Evolutionary conservation across 2,888 invertebrate species (phyloP).

Genomic region (Tipula confusa): DNA sequence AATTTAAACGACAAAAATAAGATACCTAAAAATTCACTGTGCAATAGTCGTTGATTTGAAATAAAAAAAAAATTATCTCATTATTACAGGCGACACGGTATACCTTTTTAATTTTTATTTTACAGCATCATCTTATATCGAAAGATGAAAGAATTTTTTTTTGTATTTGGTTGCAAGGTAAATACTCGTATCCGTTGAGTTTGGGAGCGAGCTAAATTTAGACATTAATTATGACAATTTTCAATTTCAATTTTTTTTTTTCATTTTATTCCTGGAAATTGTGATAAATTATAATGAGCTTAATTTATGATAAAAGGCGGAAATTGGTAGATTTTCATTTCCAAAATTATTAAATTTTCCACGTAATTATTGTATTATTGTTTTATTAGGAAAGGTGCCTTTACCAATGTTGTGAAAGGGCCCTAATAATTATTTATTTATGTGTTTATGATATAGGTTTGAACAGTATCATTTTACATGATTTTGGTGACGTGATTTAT

Average conservation of each 20-base stretch:
- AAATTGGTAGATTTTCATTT: not conserved
- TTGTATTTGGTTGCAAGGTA: not conserved
- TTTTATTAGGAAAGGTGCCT: too few relatives aligned
- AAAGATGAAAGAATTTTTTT: not conserved
- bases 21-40: not conserved
- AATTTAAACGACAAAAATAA: not conserved
- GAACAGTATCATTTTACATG: too few relatives aligned
- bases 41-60: not conserved
- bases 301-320: not conserved
- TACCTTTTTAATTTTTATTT: not conserved
- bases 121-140: not conserved
- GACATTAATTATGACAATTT: conserved; percentile 12
- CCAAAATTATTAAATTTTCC: too few relatives aligned
- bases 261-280: not conserved
- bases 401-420: too few relatives aligned
- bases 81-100: conserved; percentile 9
- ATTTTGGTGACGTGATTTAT: too few relatives aligned
- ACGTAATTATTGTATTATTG: too few relatives aligned
- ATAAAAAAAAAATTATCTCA: not conserved
- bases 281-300: not conserved
- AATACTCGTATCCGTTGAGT: not conserved
- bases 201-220: not conserved
- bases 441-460: too few relatives aligned
- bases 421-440: too few relatives aligned
- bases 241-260: not conserved